phyloP scores from a whole-genome alignment of 2,113 vertebrate genomes.

The Larimichthys crocea region DNA sequence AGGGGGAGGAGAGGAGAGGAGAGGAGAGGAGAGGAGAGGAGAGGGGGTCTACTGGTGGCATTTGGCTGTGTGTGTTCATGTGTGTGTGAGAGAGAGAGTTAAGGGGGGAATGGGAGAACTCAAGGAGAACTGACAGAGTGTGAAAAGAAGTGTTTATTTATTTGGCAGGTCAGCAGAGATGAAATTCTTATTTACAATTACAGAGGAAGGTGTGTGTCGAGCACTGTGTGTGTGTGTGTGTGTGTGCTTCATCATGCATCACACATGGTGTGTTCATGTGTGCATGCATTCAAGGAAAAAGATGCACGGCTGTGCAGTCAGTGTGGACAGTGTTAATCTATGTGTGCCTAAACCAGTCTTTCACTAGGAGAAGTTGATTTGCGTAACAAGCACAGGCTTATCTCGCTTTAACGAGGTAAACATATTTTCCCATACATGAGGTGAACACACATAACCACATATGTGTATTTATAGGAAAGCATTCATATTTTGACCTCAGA shows the following conservation, averaged over 20 bases:
- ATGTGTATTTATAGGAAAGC: background rate
- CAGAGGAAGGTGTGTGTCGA: background rate
- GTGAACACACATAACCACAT: background rate
- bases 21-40: background rate
- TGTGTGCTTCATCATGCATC: background rate
- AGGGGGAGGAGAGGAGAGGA: background rate
- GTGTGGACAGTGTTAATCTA: conserved; percentile 24
- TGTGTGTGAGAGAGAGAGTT: background rate
- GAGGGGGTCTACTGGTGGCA: conserved; percentile 30
- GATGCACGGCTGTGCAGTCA: conserved; percentile 11
- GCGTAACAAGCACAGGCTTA: conserved; percentile 13
- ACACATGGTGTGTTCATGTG: background rate
- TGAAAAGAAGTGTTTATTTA: conserved; percentile 50
- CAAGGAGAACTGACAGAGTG: conserved; percentile 39
- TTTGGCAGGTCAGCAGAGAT: conserved; percentile 39
- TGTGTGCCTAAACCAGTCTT: background rate
- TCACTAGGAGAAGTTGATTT: conserved; percentile 27
- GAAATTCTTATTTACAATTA: conserved; percentile 43
- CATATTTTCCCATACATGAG: conserved; percentile 1
- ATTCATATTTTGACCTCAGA: background rate
- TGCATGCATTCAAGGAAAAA: background rate
- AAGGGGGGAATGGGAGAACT: background rate
- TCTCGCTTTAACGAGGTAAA: background rate
- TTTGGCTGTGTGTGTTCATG: conserved; percentile 26
- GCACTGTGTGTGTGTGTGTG: background rate